Base-by-base conservation (phyloP, 2,113 vertebrate species). In the Elaphurus davidianus region DNA sequence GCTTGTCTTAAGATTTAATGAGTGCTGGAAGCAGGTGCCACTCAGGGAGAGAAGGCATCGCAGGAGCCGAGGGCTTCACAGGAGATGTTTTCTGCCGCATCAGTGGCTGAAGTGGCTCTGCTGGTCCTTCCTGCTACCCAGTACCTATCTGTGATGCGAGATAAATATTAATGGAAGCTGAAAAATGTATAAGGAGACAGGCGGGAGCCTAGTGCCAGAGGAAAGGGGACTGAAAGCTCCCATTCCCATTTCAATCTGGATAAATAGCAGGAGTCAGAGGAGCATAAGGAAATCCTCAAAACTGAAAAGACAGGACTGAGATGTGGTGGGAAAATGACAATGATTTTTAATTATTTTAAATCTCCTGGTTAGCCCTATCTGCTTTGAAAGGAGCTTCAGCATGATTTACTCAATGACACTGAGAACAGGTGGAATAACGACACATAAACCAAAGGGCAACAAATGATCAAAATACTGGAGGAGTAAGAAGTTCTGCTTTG, bases 151-250 rank as follows among this genome's bases (percentile, higher is more conserved):
- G 47, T 82, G 88, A 95, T 55, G 16, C 9, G 89, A 6, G 4
- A 91, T 97, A 97, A 97, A 95, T 92, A 97, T 96, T 98, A 94
- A 97, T 74, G 45, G 74, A 52, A 84, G 50, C 95, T 96, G 74
- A 95, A 97, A 97, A 94, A 97, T 95, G 45, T 86, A 84, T 95
- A 88, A 94, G 96, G 84, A 87, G 33, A 88, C 15, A 90, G 47
- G 30, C 33, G 60, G 87, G n/a, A 94, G 89, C 36, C 83, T 86
- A 54, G 47, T 89, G 85, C 60, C 74, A 54, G 76, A 95, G 55
- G 27, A 95, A 81, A 91, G 55, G 59, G 91, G 86, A 36, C 2
- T 25, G 90, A 74, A 92, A 88, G 12, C 25, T 52, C 88, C 78
- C 36, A 17, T 89, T 92, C n/a, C 45, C 52, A 4, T 94, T 71